Conservation (phyloP, 2,113 vertebrate species). For the Proteles cristata region DNA sequence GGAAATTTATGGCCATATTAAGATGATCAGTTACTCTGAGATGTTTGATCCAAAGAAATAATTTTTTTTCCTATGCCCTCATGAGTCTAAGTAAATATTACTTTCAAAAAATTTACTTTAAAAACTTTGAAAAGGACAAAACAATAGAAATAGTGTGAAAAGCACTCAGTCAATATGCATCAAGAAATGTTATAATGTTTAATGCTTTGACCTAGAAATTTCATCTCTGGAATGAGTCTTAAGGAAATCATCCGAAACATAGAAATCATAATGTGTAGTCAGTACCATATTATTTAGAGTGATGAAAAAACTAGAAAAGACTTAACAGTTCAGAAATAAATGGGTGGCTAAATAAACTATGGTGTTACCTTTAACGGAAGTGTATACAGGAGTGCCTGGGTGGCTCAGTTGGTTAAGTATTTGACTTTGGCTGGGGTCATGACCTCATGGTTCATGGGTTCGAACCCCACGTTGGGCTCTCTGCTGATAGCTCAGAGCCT, state of each 20-base stretch:
- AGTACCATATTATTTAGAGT: neutral
- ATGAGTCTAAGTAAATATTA: slow-evolving; percentile 39
- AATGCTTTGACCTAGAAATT: neutral
- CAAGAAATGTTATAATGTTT: neutral
- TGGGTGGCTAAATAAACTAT: neutral
- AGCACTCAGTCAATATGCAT: neutral
- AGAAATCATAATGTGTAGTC: neutral
- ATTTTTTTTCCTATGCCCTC: slow-evolving; percentile 4
- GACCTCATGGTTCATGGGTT: too few species aligned
- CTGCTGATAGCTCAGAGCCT: too few species aligned
- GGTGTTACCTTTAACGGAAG: neutral
- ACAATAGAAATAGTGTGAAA: neutral
- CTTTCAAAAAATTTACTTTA: neutral
- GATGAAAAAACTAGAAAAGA: neutral
- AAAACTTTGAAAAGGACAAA: neutral
- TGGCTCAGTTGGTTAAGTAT: too few species aligned
- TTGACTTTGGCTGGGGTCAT: too few species aligned
- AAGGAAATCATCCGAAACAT: slow-evolving; percentile 29
- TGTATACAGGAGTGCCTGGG: neutral
- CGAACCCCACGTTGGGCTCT: too few species aligned
- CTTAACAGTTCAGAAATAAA: neutral
- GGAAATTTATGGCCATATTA: slow-evolving; percentile 36
- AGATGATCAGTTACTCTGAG: neutral
- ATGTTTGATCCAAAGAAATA: slow-evolving; percentile 3
- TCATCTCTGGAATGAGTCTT: neutral